A percentile compares a stretch with the other conserved stretches of the same genome.
Evolutionary conservation across 2,797 vertebrate genomes (phyloP).

Genomic region (Pangasius krempfi): DNA sequence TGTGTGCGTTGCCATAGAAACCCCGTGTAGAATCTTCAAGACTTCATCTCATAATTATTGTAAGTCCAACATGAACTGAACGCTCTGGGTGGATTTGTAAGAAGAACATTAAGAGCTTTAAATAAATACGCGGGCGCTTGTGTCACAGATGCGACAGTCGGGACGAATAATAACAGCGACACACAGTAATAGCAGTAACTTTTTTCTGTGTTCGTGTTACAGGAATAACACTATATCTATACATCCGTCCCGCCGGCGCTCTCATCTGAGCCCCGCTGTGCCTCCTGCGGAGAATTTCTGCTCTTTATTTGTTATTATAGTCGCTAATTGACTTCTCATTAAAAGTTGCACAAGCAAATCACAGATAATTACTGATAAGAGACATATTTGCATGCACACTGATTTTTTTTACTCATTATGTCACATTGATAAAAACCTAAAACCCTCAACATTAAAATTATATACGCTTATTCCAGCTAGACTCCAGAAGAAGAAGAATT

Average conservation of each 20-base stretch:
- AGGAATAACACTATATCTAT: not conserved
- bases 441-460: not conserved
- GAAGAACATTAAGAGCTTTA: not conserved
- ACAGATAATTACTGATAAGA: constrained; percentile 61
- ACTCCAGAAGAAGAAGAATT: not conserved
- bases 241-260: not conserved
- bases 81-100: not conserved
- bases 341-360: constrained; percentile 60
- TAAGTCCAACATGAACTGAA: not conserved
- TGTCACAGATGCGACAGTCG: not conserved
- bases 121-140: not conserved
- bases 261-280: constrained; percentile 57
- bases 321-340: constrained; percentile 73
- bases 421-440: not conserved
- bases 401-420: constrained; percentile 54
- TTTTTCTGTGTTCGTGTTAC: not conserved
- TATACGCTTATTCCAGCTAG: not conserved
- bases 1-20: not conserved
- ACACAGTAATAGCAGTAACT: not conserved
- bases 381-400: constrained; percentile 60
- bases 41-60: not conserved
- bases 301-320: constrained; percentile 60
- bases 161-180: not conserved
- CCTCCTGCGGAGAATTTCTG: not conserved
- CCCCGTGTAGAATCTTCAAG: not conserved